These are phyloP conservation scores for Empis stercorea DNA, from an alignment of 2,888 invertebrate species.

Conservation along the genomic window DNA sequence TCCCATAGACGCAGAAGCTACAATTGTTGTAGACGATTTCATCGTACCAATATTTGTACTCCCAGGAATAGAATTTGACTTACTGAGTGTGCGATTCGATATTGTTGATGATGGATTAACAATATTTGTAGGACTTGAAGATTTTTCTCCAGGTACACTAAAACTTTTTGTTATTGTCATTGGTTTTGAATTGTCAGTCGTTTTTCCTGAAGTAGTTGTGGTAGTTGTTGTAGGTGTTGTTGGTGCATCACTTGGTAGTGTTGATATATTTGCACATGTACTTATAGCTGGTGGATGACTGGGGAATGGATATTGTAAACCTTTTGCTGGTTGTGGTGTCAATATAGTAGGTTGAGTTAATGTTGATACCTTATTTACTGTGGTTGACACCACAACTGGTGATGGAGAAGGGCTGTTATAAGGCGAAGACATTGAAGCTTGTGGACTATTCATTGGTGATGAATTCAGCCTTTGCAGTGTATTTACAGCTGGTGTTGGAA, in stretches of 20 bases:
- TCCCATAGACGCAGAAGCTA: neutral
- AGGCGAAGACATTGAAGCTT: slow-evolving; percentile 34
- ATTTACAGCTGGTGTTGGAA: slow-evolving; percentile 8
- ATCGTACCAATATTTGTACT: slow-evolving; percentile 34
- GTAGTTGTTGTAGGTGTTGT: slow-evolving; percentile 22
- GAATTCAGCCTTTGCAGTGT: slow-evolving; percentile 30
- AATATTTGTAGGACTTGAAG: slow-evolving; percentile 8
- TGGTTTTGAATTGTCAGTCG: slow-evolving; percentile 19
- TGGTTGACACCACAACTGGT: slow-evolving; percentile 14
- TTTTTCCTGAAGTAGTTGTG: slow-evolving; percentile 19
- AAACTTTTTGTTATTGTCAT: slow-evolving; percentile 30
- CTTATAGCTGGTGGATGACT: slow-evolving; percentile 52
- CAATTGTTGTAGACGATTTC: slow-evolving; percentile 9
- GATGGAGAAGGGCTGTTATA: slow-evolving; percentile 36
- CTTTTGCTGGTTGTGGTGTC: slow-evolving; percentile 28
- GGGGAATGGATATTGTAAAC: slow-evolving; percentile 63
- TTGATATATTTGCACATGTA: slow-evolving; percentile 21
- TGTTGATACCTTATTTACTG: neutral
- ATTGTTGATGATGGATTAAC: slow-evolving; percentile 5
- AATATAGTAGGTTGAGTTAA: neutral
- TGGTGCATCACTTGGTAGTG: slow-evolving; percentile 35
- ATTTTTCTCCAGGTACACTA: slow-evolving; percentile 26
- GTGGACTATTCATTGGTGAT: slow-evolving; percentile 37
- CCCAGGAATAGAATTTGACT: slow-evolving; percentile 33
- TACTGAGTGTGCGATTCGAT: slow-evolving; percentile 21